Conservation (phyloP, 1,140 invertebrate genomes). For the Solen grandis region DNA sequence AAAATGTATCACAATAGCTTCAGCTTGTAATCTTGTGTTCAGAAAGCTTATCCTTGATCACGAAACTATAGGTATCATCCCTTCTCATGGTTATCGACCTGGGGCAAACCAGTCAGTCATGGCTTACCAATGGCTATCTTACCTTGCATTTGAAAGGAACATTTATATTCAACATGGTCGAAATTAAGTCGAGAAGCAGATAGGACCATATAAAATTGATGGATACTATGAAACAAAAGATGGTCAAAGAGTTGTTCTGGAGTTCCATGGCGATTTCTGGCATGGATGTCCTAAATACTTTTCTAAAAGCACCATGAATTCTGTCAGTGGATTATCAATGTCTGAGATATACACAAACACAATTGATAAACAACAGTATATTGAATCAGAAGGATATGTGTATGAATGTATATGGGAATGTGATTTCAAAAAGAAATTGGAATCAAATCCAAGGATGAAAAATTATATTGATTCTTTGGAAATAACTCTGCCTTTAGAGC, state of each 20-base stretch:
- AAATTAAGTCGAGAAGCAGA: conserved; percentile 37
- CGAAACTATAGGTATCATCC: conserved; percentile 42
- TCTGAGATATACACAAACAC: conserved; percentile 47
- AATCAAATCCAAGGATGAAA: background rate
- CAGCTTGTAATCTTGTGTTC: conserved; percentile 47
- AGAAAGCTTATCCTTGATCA: conserved; percentile 23
- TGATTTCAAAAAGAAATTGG: conserved; percentile 21
- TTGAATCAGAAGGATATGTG: conserved; percentile 15
- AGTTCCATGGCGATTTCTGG: conserved; percentile 65
- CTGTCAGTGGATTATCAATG: conserved; percentile 34
- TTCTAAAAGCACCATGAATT: conserved; percentile 18
- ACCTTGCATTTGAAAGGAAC: background rate
- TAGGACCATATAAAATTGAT: conserved; percentile 42
- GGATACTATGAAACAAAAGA: conserved; percentile 33
- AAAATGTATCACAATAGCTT: too few relatives aligned
- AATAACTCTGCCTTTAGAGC: conserved; percentile 10
- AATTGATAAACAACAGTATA: conserved; percentile 35
- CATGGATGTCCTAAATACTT: conserved; percentile 63
- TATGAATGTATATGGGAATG: conserved; percentile 45
- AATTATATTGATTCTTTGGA: background rate
- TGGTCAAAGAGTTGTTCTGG: conserved; percentile 30
- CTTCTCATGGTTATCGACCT: conserved; percentile 39
- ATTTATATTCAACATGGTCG: conserved; percentile 51
- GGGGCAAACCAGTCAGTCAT: conserved; percentile 35
- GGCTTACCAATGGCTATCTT: conserved; percentile 41